phyloP scores from a whole-genome alignment of 2,797 vertebrate genomes.

The Vipera latastei region DNA sequence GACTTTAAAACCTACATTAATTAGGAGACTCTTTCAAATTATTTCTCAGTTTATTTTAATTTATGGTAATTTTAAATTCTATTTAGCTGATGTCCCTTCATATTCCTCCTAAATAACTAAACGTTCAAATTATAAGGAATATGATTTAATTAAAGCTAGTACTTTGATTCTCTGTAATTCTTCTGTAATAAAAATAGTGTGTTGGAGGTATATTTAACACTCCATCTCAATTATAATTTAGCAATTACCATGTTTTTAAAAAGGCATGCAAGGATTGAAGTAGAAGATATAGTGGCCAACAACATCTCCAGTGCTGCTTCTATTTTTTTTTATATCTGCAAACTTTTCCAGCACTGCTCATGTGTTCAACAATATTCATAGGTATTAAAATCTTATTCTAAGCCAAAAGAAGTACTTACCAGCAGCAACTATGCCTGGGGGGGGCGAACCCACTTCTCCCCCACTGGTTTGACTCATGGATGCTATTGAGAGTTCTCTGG shows the following conservation, averaged over 20 bases:
- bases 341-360: constrained; percentile 81
- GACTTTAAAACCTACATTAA: not conserved
- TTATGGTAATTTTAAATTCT: not conserved
- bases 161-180: constrained; percentile 23
- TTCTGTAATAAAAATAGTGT: constrained; percentile 31
- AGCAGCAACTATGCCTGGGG: constrained; percentile 86
- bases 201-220: constrained; percentile 13
- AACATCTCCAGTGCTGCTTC: constrained; percentile 53
- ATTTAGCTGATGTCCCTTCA: constrained; percentile 27
- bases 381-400: constrained; percentile 39
- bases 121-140: not conserved
- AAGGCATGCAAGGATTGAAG: constrained; percentile 45
- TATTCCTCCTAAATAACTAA: not conserved
- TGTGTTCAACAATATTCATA: constrained; percentile 65
- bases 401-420: constrained; percentile 82
- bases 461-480: constrained; percentile 98
- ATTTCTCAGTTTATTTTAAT: not conserved
- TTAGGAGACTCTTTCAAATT: not conserved
- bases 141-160: constrained; percentile 20
- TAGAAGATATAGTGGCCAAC: not conserved
- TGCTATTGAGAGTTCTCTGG: constrained; percentile 81
- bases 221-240: constrained; percentile 29
- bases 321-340: constrained; percentile 42
- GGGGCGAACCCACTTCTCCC: constrained; percentile 90
- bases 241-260: constrained; percentile 25